Conservation (phyloP, 53 echinoderm and acorn worm genomes). For the Echinarachnius parma region DNA sequence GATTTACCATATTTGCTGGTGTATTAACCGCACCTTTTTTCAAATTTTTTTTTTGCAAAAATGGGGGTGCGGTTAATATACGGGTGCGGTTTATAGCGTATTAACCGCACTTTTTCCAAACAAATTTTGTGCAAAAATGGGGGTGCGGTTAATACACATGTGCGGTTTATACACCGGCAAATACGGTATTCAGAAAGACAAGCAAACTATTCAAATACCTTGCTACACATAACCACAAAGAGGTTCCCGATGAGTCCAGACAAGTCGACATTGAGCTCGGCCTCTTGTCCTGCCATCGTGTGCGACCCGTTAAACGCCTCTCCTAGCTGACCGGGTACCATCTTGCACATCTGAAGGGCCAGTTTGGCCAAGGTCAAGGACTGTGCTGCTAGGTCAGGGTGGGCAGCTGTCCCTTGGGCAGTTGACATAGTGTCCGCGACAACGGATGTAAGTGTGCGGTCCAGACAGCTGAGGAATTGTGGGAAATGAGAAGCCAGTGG, state of each 20-base stretch:
- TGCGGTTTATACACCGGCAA: no score
- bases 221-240: constrained; percentile 45
- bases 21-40: no score
- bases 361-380: constrained; percentile 19
- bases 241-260: constrained; percentile 42
- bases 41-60: no score
- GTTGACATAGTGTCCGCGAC: not conserved
- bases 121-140: no score
- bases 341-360: constrained; percentile 53
- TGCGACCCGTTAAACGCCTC: constrained; percentile 18
- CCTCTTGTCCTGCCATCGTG: not conserved
- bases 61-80: no score
- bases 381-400: not conserved
- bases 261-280: constrained; percentile 8
- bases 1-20: no score
- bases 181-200: no score
- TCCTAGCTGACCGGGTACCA: constrained; percentile 20
- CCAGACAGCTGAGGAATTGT: constrained; percentile 30
- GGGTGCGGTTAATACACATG: no score
- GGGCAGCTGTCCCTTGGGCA: not conserved
- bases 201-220: no score
- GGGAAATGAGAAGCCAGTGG: constrained; percentile 47
- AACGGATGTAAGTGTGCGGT: not conserved
- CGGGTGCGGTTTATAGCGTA: no score
- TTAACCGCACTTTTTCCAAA: no score